Evolutionary conservation across 1,140 invertebrate species (phyloP).

Genomic region (Campoletis sonorensis): DNA sequence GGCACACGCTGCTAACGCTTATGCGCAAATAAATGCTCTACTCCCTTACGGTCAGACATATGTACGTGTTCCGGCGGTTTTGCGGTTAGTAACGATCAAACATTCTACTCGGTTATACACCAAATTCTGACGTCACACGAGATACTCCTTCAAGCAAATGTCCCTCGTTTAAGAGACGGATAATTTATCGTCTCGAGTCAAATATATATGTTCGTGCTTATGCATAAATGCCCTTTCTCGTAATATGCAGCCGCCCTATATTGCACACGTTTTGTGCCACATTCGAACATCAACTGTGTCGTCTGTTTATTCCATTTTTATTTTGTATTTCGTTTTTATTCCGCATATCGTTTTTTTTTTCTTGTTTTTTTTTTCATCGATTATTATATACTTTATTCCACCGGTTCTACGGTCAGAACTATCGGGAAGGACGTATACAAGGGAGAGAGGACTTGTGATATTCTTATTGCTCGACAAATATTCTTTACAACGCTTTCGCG

Average conservation of each 20-base stretch:
- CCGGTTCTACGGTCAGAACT: too few species aligned
- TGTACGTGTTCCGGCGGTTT: constrained; percentile 28
- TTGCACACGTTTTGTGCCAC: background rate
- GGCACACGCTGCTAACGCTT: background rate
- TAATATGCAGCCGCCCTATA: background rate
- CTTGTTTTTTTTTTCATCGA: too few species aligned
- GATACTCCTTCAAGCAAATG: constrained; percentile 30
- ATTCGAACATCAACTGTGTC: too few species aligned
- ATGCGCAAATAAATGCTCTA: background rate
- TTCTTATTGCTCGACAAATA: constrained; percentile 26
- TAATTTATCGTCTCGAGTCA: constrained; percentile 4
- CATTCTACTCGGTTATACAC: constrained; percentile 32
- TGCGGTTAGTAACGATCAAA: constrained; percentile 48
- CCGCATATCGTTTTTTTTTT: background rate
- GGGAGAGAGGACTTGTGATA: background rate
- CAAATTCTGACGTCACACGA: constrained; percentile 42
- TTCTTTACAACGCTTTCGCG: constrained; percentile 10
- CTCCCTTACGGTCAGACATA: background rate
- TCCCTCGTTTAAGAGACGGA: constrained; percentile 29
- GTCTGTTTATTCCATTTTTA: too few species aligned
- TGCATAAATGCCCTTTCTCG: constrained; percentile 23
- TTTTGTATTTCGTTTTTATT: too few species aligned
- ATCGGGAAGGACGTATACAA: too few species aligned
- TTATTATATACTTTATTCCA: too few species aligned
- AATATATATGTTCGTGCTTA: background rate